These are phyloP conservation scores for Rotaria sp. DNA, from an alignment of 2,888 invertebrate genomes.

Conservation along the genomic window DNA sequence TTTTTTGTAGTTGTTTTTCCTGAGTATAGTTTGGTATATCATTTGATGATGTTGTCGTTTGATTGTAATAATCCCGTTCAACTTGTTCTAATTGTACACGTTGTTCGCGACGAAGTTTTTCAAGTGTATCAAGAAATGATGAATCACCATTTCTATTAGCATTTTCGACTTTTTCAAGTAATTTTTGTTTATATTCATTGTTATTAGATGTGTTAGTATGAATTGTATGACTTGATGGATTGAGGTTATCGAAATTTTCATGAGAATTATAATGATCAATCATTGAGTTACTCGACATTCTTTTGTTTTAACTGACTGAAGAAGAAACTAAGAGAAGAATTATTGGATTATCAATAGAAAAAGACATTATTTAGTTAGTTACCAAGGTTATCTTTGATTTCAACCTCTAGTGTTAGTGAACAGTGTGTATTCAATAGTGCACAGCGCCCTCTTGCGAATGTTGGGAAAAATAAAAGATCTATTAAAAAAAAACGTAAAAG, in stretches of 20 bases:
- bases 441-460: background rate
- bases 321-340: background rate
- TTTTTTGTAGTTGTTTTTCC: background rate
- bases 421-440: too few relatives aligned
- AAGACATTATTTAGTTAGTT: background rate
- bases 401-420: background rate
- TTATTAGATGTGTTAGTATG: background rate
- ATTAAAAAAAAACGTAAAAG: too few relatives aligned
- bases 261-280: background rate
- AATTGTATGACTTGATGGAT: background rate
- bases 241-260: background rate
- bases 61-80: slow-evolving; percentile 13
- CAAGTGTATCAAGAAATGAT: background rate
- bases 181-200: background rate
- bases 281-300: background rate
- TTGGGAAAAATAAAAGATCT: background rate
- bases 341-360: background rate
- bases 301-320: background rate
- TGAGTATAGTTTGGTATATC: background rate
- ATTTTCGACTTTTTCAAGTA: background rate
- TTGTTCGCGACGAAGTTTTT: background rate
- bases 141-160: background rate
- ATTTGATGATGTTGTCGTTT: background rate
- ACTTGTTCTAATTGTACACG: background rate
- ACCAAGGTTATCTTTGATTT: background rate